Conservation (phyloP, 2,113 vertebrate species). For the Grus americana region DNA sequence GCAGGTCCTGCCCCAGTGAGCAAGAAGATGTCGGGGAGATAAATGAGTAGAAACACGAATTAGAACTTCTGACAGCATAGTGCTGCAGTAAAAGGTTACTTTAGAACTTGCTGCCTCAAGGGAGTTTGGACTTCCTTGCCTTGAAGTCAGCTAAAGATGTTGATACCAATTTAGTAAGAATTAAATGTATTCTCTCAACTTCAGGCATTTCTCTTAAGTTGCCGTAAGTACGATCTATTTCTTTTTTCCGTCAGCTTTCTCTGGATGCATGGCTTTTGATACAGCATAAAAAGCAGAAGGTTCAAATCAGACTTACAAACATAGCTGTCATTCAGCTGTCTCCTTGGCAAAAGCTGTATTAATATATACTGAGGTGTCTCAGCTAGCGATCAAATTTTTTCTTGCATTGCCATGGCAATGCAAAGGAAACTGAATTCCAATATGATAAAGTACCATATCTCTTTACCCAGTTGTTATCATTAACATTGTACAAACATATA, state of each 20-base stretch:
- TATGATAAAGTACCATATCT: background rate
- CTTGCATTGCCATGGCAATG: constrained; percentile 49
- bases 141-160: constrained; percentile 57
- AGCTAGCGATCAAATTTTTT: constrained; percentile 1
- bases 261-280: background rate
- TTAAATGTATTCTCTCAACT: constrained; percentile 59
- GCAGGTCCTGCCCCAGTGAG: background rate
- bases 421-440: background rate
- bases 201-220: constrained; percentile 34
- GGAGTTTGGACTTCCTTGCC: constrained; percentile 56
- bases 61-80: constrained; percentile 61
- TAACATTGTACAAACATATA: background rate
- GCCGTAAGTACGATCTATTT: background rate
- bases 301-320: constrained; percentile 23
- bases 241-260: background rate
- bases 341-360: constrained; percentile 19
- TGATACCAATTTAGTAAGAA: constrained; percentile 57
- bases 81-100: constrained; percentile 55
- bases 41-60: constrained; percentile 36
- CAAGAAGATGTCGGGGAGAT: background rate
- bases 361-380: constrained; percentile 30
- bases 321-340: constrained; percentile 2
- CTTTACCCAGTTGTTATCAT: background rate
- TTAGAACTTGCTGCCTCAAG: constrained; percentile 57
- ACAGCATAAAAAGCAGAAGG: constrained; percentile 27